Percentiles rank a stretch among this genome's conserved stretches.
phyloP scores from a whole-genome alignment of 2,113 vertebrate genomes.

The Mystacornis crossleyi region DNA sequence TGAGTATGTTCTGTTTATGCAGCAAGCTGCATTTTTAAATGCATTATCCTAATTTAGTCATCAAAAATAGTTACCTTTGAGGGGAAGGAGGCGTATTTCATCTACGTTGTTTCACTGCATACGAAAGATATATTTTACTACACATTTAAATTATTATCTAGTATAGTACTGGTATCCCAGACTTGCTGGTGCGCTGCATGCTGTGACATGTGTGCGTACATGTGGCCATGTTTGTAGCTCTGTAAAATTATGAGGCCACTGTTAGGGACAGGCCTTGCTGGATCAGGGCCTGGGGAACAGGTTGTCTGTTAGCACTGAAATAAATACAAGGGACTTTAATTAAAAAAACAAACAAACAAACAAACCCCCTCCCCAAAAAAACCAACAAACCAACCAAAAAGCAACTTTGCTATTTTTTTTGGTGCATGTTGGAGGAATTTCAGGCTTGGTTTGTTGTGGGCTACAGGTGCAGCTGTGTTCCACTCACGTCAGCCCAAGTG shows the following conservation, averaged over 20 bases:
- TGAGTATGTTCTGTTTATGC: not conserved
- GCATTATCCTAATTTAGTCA: not conserved
- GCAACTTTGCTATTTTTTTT: rapidly evolving
- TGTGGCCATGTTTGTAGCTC: rapidly evolving
- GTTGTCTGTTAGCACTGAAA: not conserved
- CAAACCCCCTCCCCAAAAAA: too few relatives aligned
- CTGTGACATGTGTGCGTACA: rapidly evolving
- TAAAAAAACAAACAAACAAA: not conserved
- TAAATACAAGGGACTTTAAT: not conserved
- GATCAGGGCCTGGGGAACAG: not conserved
- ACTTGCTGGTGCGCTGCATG: not conserved
- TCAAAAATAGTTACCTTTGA: not conserved
- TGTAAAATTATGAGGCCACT: not conserved
- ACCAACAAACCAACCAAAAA: not conserved
- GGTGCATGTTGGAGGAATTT: rapidly evolving
- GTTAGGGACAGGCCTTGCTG: not conserved
- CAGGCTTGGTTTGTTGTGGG: rapidly evolving
- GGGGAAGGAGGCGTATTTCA: not conserved
- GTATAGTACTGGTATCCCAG: not conserved
- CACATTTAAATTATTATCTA: not conserved
- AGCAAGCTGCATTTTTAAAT: not conserved
- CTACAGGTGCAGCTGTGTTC: rapidly evolving
- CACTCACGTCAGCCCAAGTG: rapidly evolving
- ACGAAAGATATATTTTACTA: not conserved
- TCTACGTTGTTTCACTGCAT: not conserved